phyloP scores from a whole-genome alignment of 2,888 invertebrate species.

The Tenthredo amoena region DNA sequence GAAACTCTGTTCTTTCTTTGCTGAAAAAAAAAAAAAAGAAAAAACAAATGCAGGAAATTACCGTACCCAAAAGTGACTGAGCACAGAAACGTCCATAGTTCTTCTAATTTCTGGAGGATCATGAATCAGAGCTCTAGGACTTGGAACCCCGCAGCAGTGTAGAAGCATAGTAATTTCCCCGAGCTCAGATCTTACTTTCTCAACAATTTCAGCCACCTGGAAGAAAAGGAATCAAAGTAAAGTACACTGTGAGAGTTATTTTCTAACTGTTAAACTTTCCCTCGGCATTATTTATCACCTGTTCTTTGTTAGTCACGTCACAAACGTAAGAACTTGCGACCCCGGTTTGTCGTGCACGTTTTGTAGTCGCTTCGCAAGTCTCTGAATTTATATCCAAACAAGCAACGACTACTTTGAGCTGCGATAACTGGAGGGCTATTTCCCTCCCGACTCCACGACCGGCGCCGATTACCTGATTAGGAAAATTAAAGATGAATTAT shows the following conservation, averaged over 20 bases:
- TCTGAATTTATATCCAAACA: conserved; percentile 84
- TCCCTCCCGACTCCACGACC: conserved; percentile 85
- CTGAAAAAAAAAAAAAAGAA: background rate
- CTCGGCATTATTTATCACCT: conserved; percentile 66
- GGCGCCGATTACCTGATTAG: conserved; percentile 84
- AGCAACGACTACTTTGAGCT: conserved; percentile 81
- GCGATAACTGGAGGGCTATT: conserved; percentile 82
- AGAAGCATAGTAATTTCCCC: conserved; percentile 83
- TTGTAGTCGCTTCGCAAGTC: conserved; percentile 79
- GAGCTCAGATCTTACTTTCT: conserved; percentile 79
- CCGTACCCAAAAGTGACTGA: conserved; percentile 84
- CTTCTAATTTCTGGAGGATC: conserved; percentile 80
- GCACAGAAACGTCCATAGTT: conserved; percentile 81
- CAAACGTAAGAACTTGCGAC: conserved; percentile 80
- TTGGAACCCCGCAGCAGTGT: conserved; percentile 84
- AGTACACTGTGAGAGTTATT: background rate
- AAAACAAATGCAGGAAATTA: background rate
- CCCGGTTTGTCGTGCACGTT: conserved; percentile 79
- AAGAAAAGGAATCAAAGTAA: conserved; percentile 47
- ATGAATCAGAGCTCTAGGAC: conserved; percentile 80
- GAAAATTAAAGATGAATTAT: background rate
- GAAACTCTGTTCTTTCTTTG: background rate
- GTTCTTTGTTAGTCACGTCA: conserved; percentile 81
- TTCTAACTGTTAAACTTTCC: background rate
- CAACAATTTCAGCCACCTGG: conserved; percentile 77